Percentiles rank a stretch among this genome's conserved stretches.
phyloP scores from a whole-genome alignment of 2,888 invertebrate species.

The Drosophila paracracens region DNA sequence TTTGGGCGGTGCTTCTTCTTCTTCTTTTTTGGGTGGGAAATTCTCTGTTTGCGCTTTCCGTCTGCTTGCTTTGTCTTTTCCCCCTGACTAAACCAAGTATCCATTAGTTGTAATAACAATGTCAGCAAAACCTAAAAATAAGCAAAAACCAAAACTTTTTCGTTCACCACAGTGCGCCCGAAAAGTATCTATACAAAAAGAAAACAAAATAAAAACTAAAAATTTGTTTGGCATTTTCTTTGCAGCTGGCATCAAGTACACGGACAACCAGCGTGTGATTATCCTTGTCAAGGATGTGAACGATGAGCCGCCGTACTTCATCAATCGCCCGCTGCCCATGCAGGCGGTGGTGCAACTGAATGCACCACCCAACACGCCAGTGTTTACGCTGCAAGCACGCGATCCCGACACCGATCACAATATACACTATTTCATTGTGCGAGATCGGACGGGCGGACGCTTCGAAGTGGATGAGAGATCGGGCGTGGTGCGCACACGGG shows the following conservation, averaged over 20 bases:
- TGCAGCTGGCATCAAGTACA: constrained; percentile 87
- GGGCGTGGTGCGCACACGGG: constrained; percentile 95
- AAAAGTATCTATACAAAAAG: constrained; percentile 15
- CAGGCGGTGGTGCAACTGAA: constrained; percentile 98
- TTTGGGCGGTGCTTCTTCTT: too few species aligned
- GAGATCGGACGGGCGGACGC: constrained; percentile 92
- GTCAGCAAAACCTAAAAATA: constrained; percentile 6
- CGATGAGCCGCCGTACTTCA: constrained; percentile 97
- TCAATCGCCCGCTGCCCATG: constrained; percentile 98
- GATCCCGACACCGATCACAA: constrained; percentile 98
- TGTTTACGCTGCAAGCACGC: constrained; percentile 98
- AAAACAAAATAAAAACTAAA: constrained; percentile 7
- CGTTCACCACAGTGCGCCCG: constrained; percentile 20
- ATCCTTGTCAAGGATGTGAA: constrained; percentile 98
- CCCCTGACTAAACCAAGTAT: constrained; percentile 45
- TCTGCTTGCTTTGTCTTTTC: neutral
- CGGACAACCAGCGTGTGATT: constrained; percentile 97
- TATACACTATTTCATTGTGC: constrained; percentile 97
- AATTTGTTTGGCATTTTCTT: constrained; percentile 27
- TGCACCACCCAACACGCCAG: constrained; percentile 97
- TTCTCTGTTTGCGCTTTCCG: neutral
- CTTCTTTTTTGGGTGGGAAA: neutral
- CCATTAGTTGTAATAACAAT: constrained; percentile 74
- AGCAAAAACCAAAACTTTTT: constrained; percentile 23
- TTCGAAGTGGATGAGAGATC: constrained; percentile 96